Conservation (phyloP, 2,797 vertebrate genomes). For the Crotalus adamanteus region DNA sequence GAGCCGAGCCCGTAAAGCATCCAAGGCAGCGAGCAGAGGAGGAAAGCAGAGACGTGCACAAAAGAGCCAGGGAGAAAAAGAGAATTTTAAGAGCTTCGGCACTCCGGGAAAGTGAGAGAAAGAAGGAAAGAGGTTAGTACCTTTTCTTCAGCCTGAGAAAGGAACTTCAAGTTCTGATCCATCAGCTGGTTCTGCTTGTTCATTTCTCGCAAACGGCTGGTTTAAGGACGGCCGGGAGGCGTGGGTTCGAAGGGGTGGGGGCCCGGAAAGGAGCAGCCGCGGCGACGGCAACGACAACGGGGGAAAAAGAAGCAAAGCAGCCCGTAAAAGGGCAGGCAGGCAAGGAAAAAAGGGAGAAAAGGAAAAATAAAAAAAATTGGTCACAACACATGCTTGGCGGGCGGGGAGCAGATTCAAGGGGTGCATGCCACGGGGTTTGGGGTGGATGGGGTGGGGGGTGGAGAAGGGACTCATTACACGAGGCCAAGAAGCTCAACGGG, state of each 20-base stretch:
- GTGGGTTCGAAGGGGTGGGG: slow-evolving; percentile 30
- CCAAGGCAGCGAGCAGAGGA: slow-evolving; percentile 45
- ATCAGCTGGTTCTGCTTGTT: slow-evolving; percentile 87
- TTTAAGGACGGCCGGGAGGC: slow-evolving; percentile 66
- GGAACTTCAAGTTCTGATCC: slow-evolving; percentile 90
- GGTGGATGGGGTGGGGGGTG: slow-evolving; percentile 38
- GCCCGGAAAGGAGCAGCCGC: background rate
- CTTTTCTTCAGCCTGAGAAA: slow-evolving; percentile 90
- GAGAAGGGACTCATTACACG: slow-evolving; percentile 54
- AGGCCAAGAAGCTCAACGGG: slow-evolving; percentile 57
- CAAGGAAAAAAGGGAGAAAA: slow-evolving; percentile 38
- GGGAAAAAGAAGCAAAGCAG: slow-evolving; percentile 54
- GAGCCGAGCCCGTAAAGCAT: slow-evolving; percentile 47
- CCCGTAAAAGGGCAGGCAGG: background rate
- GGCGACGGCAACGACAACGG: too few relatives aligned
- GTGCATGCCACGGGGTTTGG: background rate
- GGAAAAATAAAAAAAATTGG: slow-evolving; percentile 49
- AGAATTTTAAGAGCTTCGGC: background rate
- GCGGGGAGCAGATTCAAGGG: slow-evolving; percentile 33
- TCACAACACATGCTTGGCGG: slow-evolving; percentile 58
- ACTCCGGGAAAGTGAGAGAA: background rate
- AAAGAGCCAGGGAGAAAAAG: slow-evolving; percentile 25
- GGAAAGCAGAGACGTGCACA: slow-evolving; percentile 30
- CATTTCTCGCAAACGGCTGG: slow-evolving; percentile 85
- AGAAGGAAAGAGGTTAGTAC: slow-evolving; percentile 75